Conservation (phyloP, 2,888 invertebrate genomes). For the Apotomis capreana region DNA sequence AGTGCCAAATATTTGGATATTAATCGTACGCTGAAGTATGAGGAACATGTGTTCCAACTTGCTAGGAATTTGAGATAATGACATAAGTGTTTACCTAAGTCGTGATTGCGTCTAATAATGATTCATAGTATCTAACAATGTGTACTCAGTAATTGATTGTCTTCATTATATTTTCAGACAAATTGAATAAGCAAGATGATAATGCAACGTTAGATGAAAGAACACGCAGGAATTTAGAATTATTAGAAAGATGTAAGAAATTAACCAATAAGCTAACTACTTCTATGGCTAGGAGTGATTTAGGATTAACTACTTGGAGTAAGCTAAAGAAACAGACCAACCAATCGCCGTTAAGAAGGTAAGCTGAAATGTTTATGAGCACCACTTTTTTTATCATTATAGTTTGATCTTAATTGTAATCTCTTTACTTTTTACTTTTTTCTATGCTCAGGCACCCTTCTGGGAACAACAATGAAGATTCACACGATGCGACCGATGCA, state of each 20-base stretch:
- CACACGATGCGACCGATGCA: conserved; percentile 79
- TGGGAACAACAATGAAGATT: conserved; percentile 88
- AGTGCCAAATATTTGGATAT: not conserved
- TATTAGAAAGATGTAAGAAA: conserved; percentile 81
- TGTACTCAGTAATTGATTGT: conserved; percentile 56
- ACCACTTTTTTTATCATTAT: not conserved
- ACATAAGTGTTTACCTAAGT: conserved; percentile 59
- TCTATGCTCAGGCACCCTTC: conserved; percentile 86
- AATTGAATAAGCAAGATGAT: conserved; percentile 73
- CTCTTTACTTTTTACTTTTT: not conserved
- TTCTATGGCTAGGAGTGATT: conserved; percentile 94
- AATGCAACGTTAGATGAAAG: conserved; percentile 77
- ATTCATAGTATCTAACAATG: conserved; percentile 59
- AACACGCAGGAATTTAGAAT: conserved; percentile 83
- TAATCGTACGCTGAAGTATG: not conserved
- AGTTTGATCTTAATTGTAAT: not conserved
- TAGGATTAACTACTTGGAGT: conserved; percentile 95
- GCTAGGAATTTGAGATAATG: conserved; percentile 47
- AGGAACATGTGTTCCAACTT: conserved; percentile 14
- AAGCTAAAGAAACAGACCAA: conserved; percentile 89
- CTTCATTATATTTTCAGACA: conserved; percentile 70
- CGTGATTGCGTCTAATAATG: conserved; percentile 51
- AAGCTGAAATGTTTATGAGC: conserved; percentile 47
- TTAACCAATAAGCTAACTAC: conserved; percentile 84
- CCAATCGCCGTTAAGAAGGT: conserved; percentile 86